phyloP scores from a whole-genome alignment of 1,140 invertebrate species.

The Dinothrombium tinctorium region DNA sequence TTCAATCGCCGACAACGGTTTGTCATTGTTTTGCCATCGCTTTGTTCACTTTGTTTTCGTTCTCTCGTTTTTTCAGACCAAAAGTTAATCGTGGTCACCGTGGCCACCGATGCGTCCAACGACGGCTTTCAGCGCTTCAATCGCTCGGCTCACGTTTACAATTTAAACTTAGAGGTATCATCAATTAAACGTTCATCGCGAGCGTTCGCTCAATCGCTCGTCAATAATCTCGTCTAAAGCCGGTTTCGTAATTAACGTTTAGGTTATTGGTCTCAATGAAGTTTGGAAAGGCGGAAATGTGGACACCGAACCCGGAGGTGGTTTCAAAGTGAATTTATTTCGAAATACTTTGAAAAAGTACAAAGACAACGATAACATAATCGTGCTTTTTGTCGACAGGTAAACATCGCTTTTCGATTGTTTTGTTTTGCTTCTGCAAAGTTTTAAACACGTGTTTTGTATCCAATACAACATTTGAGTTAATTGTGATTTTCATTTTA shows the following conservation, averaged over 20 bases:
- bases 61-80: too few relatives aligned
- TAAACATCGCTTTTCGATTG: slow-evolving; percentile 5
- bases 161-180: slow-evolving; percentile 38
- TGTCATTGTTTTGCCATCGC: too few relatives aligned
- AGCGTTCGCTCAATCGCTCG: not conserved
- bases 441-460: too few relatives aligned
- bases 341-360: slow-evolving; percentile 42
- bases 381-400: slow-evolving; percentile 82
- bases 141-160: slow-evolving; percentile 46
- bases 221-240: not conserved
- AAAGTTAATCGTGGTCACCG: slow-evolving; percentile 44
- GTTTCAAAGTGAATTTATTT: slow-evolving; percentile 74
- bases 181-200: not conserved
- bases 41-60: too few relatives aligned
- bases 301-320: slow-evolving; percentile 46
- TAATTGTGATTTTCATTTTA: too few relatives aligned
- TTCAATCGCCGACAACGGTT: too few relatives aligned
- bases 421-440: too few relatives aligned
- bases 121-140: slow-evolving; percentile 67
- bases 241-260: slow-evolving; percentile 5
- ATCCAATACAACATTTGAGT: too few relatives aligned
- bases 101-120: slow-evolving; percentile 65
- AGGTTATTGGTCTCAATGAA: slow-evolving; percentile 53
- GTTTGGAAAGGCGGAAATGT: slow-evolving; percentile 75
- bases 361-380: slow-evolving; percentile 34